Evolutionary conservation across 2,797 vertebrate genomes (phyloP), one percentile per base, ranked within the genome.

Genomic region (Urophycis tenuis): DNA sequence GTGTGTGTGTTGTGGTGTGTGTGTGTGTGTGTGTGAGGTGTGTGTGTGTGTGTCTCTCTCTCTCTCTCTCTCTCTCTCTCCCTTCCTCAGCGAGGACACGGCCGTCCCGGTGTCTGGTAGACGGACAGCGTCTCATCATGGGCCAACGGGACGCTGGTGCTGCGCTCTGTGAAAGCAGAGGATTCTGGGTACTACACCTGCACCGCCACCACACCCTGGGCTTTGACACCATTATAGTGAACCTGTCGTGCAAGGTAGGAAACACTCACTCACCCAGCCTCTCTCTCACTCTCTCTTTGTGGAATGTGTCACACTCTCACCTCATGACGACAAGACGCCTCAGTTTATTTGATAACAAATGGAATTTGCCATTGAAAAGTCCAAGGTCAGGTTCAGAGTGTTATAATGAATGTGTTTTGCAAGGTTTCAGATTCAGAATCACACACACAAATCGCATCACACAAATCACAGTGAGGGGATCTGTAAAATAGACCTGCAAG

Each of bases 141-240:
- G 85, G 77, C 94, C 53, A 99, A 99, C 0, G 98, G 98, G 79
- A 99, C 97, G 0, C 87, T 99, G 89, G 95, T 96, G 86, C 93
- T 99, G 81, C 96, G 97, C 29, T 95, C 95, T 0, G 98, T 99
- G 83, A 98, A 97, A 88, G 97, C 98, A 0, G 98, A 99, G 85
- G 98, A 99, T 86, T 99, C 96, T 0, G 98, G 98, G 39, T 99
- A 98, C 88, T 99, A 99, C 88, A 99, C 96, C 74, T 99, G 98
- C 92, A 99, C 96, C 0, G 98, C 98, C 85, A 99, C 98, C 98
- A 99, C 92, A 98, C 96, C 0, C 94, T 97, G 80, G 97, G 97
- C 79, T 99, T 98, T 0, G 98, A 99, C 88, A 99, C 96, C 78
- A 99, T 99, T 89, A 98, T 99, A 30, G 92, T 99, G 87, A 98